phyloP scores from a whole-genome alignment of 2,888 invertebrate species.

The Ennomos fuscantarius region DNA sequence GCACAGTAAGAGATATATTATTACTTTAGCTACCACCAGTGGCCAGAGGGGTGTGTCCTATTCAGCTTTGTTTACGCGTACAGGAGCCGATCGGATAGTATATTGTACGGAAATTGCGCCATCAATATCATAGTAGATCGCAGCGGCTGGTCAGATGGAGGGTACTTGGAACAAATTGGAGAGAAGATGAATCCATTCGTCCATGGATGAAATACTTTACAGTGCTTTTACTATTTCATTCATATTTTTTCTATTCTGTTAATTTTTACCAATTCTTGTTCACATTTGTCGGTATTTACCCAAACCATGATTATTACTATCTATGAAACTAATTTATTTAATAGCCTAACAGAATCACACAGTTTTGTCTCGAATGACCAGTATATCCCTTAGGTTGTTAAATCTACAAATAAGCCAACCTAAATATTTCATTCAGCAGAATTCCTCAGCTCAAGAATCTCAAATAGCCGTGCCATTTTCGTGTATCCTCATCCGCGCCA shows the following conservation, averaged over 20 bases:
- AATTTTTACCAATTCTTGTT: too few relatives aligned
- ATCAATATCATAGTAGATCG: conserved; percentile 23
- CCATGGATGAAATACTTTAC: not conserved
- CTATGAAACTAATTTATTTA: too few relatives aligned
- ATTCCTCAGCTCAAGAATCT: conserved; percentile 13
- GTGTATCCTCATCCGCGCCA: conserved; percentile 15
- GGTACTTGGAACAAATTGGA: conserved; percentile 9
- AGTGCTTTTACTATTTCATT: too few relatives aligned
- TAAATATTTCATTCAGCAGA: conserved; percentile 18
- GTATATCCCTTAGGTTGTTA: not conserved
- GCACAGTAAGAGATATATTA: conserved; percentile 21
- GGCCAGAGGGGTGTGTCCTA: conserved; percentile 18
- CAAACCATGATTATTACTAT: not conserved
- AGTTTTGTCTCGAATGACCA: too few relatives aligned
- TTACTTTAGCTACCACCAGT: conserved; percentile 15
- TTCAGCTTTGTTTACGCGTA: conserved; percentile 12
- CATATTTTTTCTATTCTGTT: too few relatives aligned
- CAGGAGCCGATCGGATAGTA: conserved; percentile 1
- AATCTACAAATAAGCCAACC: conserved; percentile 3
- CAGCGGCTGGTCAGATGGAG: conserved; percentile 9
- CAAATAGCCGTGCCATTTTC: conserved; percentile 18
- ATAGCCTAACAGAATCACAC: too few relatives aligned
- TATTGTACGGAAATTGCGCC: conserved; percentile 17
- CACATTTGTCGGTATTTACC: not conserved
- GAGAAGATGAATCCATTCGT: conserved; percentile 10